Evolutionary conservation across 2,113 vertebrate genomes (phyloP), one percentile per base, ranked within the genome.

Genomic region (Corapipo altera): DNA sequence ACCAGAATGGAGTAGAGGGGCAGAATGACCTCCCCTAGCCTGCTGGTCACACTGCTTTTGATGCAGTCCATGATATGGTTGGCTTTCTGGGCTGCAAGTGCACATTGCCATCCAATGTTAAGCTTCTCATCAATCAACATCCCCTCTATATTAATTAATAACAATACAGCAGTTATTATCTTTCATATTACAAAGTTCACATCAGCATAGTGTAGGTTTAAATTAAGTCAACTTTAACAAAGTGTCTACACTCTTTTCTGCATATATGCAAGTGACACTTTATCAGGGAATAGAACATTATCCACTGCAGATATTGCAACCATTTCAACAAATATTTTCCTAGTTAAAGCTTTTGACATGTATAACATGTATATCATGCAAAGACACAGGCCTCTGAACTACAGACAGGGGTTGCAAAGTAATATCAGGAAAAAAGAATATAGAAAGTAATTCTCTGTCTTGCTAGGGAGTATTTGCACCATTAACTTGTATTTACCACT

Each of bases 401-500:
- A 64, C 19, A 59, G 21, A 24, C 20, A 71, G 6, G 41, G 8
- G 11, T 32, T 91, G 30, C 33, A 79, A 93, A 88, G 24, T 37
- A 26, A 54, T 72, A 22, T 57, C 33, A 67, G 13, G 11, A 14
- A 7, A 23, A 62, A 83, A 57, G 39, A 44, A 48, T 7, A 13
- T 18, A 35, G 6, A 69, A 75, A 81, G 21, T 33, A 74, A 65
- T 57, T 84, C 26, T 55, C 23, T 65, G 4, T 75, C 61, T 69
- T 94, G 30, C 62, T 85, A 61, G 44, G 24, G 52, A 85, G 23
- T 83, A 91, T 76, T 83, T 86, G 43, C n/a, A 46, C 41, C 12
- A 15, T 73, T 94, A 83, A 65, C 64, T 88, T 90, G 28, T 70
- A 83, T 90, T 96, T 96, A 66, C 79, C 55, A 83, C 58, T 91